phyloP scores from a whole-genome alignment of 2,797 vertebrate genomes.

The Parauchenoglanis ngamensis region DNA sequence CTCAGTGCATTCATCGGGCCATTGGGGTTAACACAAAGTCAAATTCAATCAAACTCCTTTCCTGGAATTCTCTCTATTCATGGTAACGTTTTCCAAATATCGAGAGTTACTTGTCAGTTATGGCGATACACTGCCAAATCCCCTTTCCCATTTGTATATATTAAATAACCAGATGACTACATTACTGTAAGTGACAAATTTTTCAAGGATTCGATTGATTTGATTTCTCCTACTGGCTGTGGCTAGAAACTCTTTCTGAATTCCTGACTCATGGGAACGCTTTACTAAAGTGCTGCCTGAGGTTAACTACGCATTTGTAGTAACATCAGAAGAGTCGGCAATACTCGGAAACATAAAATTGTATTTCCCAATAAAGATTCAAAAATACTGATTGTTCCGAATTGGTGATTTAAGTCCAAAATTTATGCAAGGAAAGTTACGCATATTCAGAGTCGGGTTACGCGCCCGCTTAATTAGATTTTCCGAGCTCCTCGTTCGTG shows the following conservation, averaged over 20 bases:
- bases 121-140: background rate
- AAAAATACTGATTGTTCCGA: background rate
- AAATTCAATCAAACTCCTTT: conserved; percentile 45
- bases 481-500: background rate
- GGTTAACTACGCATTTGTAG: background rate
- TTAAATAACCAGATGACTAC: background rate
- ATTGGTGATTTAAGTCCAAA: background rate
- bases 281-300: background rate
- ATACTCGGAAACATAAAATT: background rate
- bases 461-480: background rate
- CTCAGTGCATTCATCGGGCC: conserved; percentile 37
- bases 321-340: background rate
- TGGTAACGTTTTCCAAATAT: background rate
- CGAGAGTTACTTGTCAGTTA: conserved; percentile 18
- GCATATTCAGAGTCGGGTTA: background rate
- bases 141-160: background rate
- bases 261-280: background rate
- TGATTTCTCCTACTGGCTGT: background rate
- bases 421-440: background rate
- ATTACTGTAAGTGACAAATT: background rate
- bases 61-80: conserved; percentile 1
- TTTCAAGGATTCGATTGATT: background rate
- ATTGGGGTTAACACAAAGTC: conserved; percentile 46
- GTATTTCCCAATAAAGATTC: background rate
- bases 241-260: background rate